A percentile compares a stretch with the other conserved stretches of the same genome.
Conservation (phyloP, 2,113 vertebrate genomes). For the Chlorodrepanis virens region DNA sequence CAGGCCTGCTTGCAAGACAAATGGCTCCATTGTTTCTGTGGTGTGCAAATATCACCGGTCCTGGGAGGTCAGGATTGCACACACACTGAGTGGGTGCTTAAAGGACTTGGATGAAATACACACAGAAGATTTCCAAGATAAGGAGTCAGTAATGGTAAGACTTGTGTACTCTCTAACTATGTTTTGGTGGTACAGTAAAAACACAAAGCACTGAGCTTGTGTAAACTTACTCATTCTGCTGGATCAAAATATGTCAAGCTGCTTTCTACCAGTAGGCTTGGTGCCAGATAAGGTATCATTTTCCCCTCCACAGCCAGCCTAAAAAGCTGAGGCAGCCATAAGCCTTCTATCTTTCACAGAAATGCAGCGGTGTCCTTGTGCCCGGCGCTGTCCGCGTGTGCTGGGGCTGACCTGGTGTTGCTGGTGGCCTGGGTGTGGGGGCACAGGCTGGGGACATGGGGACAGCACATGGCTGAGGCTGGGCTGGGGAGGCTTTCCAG, state of each 20-base stretch:
- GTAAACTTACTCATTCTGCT: neutral
- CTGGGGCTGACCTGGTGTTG: rapidly evolving
- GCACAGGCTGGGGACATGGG: neutral
- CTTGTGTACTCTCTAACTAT: neutral
- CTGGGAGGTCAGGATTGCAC: constrained; percentile 24
- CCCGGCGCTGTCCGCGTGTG: rapidly evolving
- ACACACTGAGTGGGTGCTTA: neutral
- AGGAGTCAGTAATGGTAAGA: neutral
- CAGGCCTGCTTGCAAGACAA: neutral
- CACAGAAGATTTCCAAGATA: constrained; percentile 33
- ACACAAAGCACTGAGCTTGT: neutral
- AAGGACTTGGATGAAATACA: neutral
- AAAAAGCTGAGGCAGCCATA: neutral
- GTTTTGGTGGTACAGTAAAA: constrained; percentile 18
- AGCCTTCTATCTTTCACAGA: neutral
- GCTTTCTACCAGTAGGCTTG: neutral
- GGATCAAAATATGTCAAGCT: neutral
- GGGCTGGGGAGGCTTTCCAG: neutral
- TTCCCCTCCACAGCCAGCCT: neutral
- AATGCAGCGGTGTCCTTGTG: rapidly evolving
- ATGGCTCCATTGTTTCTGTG: constrained; percentile 26
- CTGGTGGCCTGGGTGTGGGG: neutral
- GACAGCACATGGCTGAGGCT: rapidly evolving
- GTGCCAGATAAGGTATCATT: constrained; percentile 2
- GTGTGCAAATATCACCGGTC: neutral